These are phyloP conservation scores for Thereva nobilitata DNA, from an alignment of 2,888 invertebrate species.

Conservation along the genomic window DNA sequence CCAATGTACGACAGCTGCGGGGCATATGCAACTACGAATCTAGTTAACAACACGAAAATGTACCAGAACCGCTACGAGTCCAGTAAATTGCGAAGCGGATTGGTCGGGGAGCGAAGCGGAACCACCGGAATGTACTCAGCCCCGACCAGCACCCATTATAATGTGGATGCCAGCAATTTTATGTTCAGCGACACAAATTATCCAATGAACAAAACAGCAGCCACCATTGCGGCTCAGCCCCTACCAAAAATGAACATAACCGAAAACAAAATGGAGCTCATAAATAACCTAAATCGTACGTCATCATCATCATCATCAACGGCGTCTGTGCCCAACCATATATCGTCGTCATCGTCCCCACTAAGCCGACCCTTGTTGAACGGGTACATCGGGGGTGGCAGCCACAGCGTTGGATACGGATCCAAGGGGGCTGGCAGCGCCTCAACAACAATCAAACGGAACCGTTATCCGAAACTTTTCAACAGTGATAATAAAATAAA, in stretches of 20 bases:
- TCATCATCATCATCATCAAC: conserved; percentile 46
- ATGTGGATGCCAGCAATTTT: conserved; percentile 45
- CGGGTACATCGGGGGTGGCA: conserved; percentile 17
- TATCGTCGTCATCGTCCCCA: conserved; percentile 34
- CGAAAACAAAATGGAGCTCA: conserved; percentile 56
- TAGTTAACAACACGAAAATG: conserved; percentile 57
- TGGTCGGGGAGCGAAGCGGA: conserved; percentile 47
- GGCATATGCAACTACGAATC: conserved; percentile 58
- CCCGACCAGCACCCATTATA: conserved; percentile 57
- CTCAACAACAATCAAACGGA: conserved; percentile 55
- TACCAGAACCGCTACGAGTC: conserved; percentile 55
- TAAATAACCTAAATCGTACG: conserved; percentile 50
- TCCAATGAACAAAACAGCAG: conserved; percentile 45
- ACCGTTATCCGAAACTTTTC: conserved; percentile 55
- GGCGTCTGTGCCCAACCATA: conserved; percentile 34
- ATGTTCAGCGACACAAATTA: conserved; percentile 45
- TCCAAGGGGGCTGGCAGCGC: conserved; percentile 44
- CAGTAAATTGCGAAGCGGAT: conserved; percentile 38
- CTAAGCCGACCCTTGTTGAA: conserved; percentile 36
- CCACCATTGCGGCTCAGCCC: conserved; percentile 32
- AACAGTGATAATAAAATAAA: conserved; percentile 58
- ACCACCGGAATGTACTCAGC: conserved; percentile 57
- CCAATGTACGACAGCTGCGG: conserved; percentile 57
- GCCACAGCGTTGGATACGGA: conserved; percentile 48
- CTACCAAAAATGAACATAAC: conserved; percentile 56